Percentiles rank a stretch among this genome's conserved stretches.
Evolutionary conservation across 2,888 invertebrate genomes (phyloP).

Genomic region (Drosophila mercatorum): DNA sequence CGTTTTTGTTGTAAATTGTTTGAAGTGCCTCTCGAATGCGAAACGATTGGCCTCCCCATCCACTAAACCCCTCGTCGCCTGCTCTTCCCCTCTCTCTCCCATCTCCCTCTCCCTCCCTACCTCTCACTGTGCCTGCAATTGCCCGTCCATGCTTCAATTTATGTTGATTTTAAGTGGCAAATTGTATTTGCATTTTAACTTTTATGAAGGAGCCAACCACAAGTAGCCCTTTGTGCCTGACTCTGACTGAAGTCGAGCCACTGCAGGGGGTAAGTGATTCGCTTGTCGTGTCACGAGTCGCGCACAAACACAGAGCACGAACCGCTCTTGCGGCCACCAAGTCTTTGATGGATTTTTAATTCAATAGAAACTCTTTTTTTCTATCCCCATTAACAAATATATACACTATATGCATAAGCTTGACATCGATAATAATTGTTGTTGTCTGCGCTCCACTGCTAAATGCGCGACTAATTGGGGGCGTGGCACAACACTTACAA

Average conservation of each 20-base stretch:
- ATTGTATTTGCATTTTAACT: slow-evolving; percentile 76
- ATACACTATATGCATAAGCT: not conserved
- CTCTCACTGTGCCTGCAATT: not conserved
- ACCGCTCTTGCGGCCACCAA: slow-evolving; percentile 36
- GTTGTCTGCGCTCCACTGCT: slow-evolving; percentile 17
- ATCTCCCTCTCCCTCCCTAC: not conserved
- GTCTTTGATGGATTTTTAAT: slow-evolving; percentile 47
- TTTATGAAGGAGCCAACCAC: slow-evolving; percentile 63
- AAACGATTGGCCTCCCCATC: slow-evolving; percentile 39
- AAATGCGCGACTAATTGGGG: slow-evolving; percentile 38
- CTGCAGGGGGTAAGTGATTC: not conserved
- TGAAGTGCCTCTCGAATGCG: slow-evolving; percentile 61
- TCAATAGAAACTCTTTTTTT: slow-evolving; percentile 11
- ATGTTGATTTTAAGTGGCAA: slow-evolving; percentile 78
- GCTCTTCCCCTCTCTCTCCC: not conserved
- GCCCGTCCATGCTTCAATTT: slow-evolving; percentile 53
- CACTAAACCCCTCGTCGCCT: not conserved
- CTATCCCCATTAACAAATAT: not conserved
- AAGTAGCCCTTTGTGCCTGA: slow-evolving; percentile 59
- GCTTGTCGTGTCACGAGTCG: slow-evolving; percentile 30
- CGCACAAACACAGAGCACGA: slow-evolving; percentile 15
- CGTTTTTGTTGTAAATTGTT: slow-evolving; percentile 63
- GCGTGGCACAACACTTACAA: slow-evolving; percentile 26
- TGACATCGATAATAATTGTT: slow-evolving; percentile 36
- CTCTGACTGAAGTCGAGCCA: slow-evolving; percentile 5